Evolutionary conservation across 2,888 invertebrate species (phyloP).

Genomic region (Charanyca ferruginea): DNA sequence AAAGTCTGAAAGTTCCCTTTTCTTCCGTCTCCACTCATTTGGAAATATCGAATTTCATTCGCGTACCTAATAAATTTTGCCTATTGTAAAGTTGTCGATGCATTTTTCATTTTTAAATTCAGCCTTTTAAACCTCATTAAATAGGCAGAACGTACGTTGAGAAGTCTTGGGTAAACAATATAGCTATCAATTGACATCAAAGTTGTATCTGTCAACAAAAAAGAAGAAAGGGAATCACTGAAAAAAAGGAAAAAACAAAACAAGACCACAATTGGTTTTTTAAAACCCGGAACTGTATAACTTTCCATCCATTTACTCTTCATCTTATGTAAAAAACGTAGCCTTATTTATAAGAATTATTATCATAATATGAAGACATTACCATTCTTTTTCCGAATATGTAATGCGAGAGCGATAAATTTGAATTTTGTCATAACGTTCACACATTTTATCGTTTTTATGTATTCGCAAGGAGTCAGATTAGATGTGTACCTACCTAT

Average conservation of each 20-base stretch:
- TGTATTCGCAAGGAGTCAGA: slow-evolving; percentile 57
- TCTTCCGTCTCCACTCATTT: too few species aligned
- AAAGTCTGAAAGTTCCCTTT: too few species aligned
- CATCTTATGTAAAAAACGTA: slow-evolving; percentile 57
- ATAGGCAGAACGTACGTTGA: too few species aligned
- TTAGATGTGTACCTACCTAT: slow-evolving; percentile 50
- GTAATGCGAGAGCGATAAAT: slow-evolving; percentile 64
- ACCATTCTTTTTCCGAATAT: slow-evolving; percentile 66
- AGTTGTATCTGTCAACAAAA: too few species aligned
- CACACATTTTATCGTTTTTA: slow-evolving; percentile 63
- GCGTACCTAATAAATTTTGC: too few species aligned
- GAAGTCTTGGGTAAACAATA: too few species aligned
- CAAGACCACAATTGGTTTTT: slow-evolving; percentile 25
- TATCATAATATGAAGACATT: slow-evolving; percentile 66
- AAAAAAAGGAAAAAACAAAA: slow-evolving; percentile 8
- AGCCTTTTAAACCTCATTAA: too few species aligned
- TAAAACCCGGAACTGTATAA: slow-evolving; percentile 25
- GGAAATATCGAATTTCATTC: too few species aligned
- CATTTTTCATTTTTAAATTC: too few species aligned
- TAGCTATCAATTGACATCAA: too few species aligned
- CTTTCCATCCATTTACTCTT: slow-evolving; percentile 46
- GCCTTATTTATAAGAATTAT: slow-evolving; percentile 67
- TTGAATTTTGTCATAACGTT: slow-evolving; percentile 67
- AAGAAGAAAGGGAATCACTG: not conserved
- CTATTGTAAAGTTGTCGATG: too few species aligned